Percentiles rank a stretch among this genome's conserved stretches.
Evolutionary conservation across 2,797 vertebrate species (phyloP).

Genomic region (Acipenser transmontanus): DNA sequence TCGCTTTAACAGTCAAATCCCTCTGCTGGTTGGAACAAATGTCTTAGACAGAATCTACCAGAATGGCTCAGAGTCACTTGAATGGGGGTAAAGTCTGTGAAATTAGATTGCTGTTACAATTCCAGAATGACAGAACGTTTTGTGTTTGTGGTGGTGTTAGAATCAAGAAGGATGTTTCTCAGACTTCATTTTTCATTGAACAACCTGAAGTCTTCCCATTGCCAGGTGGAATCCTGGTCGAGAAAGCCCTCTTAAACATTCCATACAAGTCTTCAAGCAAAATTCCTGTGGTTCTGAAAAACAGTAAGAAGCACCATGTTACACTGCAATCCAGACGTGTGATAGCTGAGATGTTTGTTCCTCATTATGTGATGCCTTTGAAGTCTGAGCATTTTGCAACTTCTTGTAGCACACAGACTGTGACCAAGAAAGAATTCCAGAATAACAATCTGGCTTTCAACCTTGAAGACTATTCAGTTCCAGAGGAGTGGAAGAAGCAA

Average conservation of each 20-base stretch:
- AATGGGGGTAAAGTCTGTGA: background rate
- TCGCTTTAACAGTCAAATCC: slow-evolving; percentile 12
- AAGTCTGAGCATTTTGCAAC: background rate
- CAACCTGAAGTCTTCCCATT: background rate
- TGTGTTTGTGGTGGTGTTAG: too few species aligned
- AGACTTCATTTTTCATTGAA: slow-evolving; percentile 19
- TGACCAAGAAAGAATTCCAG: background rate
- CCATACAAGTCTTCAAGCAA: slow-evolving; percentile 9
- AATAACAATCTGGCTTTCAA: slow-evolving; percentile 4
- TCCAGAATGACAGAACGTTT: too few species aligned
- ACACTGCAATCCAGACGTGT: slow-evolving; percentile 6
- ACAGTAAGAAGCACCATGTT: background rate
- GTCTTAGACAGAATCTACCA: slow-evolving; percentile 5
- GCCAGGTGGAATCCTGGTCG: background rate
- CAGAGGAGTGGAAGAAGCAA: slow-evolving; percentile 15
- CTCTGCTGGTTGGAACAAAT: slow-evolving; percentile 10
- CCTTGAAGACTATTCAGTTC: slow-evolving; percentile 9
- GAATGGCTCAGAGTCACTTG: background rate
- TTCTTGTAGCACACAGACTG: too few species aligned
- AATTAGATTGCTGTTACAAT: too few species aligned
- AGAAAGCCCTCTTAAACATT: slow-evolving; percentile 14
- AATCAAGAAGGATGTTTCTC: background rate
- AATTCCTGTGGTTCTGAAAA: slow-evolving; percentile 11
- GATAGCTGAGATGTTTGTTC: slow-evolving; percentile 13
- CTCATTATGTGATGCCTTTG: slow-evolving; percentile 12